Conservation (phyloP, 2,113 vertebrate genomes). For the Lichenostomus cassidix region DNA sequence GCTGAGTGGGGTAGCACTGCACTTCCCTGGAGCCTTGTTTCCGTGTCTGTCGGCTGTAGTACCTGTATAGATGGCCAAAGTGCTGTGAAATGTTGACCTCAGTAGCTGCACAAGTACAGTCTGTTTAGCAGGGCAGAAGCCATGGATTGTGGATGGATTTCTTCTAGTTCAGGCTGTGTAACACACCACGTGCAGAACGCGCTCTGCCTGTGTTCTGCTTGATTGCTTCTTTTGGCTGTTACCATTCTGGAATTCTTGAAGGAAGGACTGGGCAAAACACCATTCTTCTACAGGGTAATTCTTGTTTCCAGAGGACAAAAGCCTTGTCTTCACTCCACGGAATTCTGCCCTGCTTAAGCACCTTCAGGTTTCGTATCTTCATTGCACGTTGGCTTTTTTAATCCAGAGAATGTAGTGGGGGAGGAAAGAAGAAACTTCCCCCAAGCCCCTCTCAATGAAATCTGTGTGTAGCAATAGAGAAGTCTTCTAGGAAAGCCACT, state of each 20-base stretch:
- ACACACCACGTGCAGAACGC: background rate
- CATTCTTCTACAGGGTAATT: background rate
- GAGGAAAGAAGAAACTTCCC: background rate
- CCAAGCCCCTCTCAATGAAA: background rate
- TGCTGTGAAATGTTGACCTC: constrained; percentile 1
- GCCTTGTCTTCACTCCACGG: background rate
- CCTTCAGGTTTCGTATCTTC: background rate
- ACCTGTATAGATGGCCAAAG: background rate
- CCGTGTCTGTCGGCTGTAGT: constrained; percentile 21
- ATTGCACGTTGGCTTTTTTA: constrained; percentile 2
- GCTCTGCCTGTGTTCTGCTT: background rate
- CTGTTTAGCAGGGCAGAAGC: constrained; percentile 25
- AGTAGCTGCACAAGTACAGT: background rate
- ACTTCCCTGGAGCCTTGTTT: constrained; percentile 6
- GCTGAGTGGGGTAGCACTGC: constrained; percentile 1
- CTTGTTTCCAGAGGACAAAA: background rate
- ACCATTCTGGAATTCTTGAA: background rate
- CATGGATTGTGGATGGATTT: background rate
- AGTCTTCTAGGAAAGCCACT: background rate
- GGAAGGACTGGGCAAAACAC: background rate
- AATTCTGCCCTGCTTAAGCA: constrained; percentile 34
- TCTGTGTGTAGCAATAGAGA: background rate
- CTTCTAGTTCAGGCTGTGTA: background rate
- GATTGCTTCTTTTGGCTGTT: background rate
- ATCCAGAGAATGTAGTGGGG: background rate